Evolutionary conservation across 2,888 invertebrate genomes (phyloP).

Genomic region (Noctuana brunneofusca): DNA sequence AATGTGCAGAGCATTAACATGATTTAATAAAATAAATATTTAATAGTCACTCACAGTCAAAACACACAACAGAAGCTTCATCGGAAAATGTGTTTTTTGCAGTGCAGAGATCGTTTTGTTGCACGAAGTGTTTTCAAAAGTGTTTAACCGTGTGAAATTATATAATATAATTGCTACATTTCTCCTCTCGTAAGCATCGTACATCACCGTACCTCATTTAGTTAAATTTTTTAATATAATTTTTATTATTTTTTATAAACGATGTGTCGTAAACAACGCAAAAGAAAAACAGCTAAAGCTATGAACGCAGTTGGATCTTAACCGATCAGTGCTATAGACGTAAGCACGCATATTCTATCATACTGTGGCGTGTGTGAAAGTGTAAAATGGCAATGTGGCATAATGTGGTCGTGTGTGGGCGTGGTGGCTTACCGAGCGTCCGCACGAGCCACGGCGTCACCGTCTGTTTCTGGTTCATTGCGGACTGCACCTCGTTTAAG

Average conservation of each 20-base stretch:
- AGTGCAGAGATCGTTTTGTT: too few relatives aligned
- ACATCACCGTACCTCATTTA: too few relatives aligned
- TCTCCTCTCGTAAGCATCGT: neutral
- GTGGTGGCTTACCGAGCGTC: constrained; percentile 85
- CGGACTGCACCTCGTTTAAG: constrained; percentile 85
- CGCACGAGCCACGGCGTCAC: constrained; percentile 98
- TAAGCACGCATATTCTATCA: constrained; percentile 23
- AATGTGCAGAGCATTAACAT: too few relatives aligned
- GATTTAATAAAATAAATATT: neutral
- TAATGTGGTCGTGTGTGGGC: neutral
- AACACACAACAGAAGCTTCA: neutral
- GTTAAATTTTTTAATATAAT: too few relatives aligned
- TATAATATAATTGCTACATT: neutral
- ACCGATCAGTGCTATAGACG: constrained; percentile 16
- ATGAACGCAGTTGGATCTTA: neutral
- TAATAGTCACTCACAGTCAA: constrained; percentile 7
- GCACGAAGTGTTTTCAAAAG: too few relatives aligned
- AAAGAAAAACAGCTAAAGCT: neutral
- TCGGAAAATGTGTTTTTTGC: neutral
- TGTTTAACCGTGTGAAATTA: neutral
- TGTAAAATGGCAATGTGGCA: neutral
- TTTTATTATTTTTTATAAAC: neutral
- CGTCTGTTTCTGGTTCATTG: constrained; percentile 71
- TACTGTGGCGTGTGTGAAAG: neutral
- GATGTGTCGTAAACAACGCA: neutral